phyloP scores from a whole-genome alignment of 2,797 vertebrate genomes.

The Furcifer pardalis region DNA sequence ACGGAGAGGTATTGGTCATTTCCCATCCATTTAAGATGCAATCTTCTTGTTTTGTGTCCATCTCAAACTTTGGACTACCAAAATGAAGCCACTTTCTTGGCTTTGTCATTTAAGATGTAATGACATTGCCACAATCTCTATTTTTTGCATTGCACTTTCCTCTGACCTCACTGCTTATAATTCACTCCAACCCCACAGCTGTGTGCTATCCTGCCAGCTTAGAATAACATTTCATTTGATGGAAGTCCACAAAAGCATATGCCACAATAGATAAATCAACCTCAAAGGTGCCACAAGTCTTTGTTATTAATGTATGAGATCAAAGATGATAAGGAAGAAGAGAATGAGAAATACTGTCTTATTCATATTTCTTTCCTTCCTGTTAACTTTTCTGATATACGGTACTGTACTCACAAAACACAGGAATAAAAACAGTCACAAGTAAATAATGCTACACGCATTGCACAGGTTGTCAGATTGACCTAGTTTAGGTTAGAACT shows the following conservation, averaged over 20 bases:
- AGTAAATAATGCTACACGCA: slow-evolving; percentile 23
- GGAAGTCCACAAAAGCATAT: not conserved
- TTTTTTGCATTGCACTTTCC: not conserved
- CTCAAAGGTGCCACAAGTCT: not conserved
- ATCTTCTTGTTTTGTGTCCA: too few species aligned
- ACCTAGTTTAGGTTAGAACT: not conserved
- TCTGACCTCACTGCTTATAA: not conserved
- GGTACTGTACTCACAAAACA: slow-evolving; percentile 46
- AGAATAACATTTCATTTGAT: not conserved
- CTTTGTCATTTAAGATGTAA: too few species aligned
- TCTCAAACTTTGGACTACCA: too few species aligned
- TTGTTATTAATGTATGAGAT: not conserved
- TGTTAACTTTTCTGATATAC: slow-evolving; percentile 16
- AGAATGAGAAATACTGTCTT: not conserved
- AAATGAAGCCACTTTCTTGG: too few species aligned
- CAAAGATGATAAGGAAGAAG: not conserved
- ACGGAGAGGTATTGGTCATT: not conserved
- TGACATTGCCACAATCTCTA: not conserved
- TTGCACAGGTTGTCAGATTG: slow-evolving; percentile 16
- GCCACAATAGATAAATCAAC: not conserved
- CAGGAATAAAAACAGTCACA: slow-evolving; percentile 46
- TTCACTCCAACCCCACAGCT: not conserved
- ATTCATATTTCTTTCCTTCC: slow-evolving; percentile 33
- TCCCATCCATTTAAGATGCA: not conserved
- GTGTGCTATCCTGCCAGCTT: not conserved